Base-by-base conservation (phyloP, 2,113 vertebrate genomes). In the Oreocharis arfaki region DNA sequence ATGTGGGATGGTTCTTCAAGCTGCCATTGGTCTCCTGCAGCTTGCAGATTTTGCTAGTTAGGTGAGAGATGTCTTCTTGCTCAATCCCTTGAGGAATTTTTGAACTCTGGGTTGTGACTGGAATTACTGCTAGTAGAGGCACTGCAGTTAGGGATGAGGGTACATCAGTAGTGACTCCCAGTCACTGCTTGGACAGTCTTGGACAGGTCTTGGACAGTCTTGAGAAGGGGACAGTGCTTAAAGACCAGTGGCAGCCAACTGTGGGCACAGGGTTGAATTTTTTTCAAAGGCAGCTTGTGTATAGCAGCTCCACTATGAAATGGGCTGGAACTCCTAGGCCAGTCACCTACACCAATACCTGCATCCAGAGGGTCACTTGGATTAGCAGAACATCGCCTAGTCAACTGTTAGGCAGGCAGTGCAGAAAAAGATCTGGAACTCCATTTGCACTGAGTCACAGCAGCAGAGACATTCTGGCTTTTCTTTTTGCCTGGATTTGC, bases 401-500 rank as follows among this genome's bases (percentile, higher is more conserved):
- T 13, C 53, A 60, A 35, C 18, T 86, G 13, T 77, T 37, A 69
- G n/a, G 11, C 37, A 73, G 22, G 13, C 56, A 73, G 32, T 64
- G 18, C 15, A 49, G 15, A 41, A 76, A 88, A 85, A 69, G 61
- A 41, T 4, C 63, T 52, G 53, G 30, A 64, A 7, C 15, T 69
- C 53, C 30, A 23, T 61, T 60, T 92, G 6, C 47, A 47, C 16
- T 22, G 23, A 50, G 33, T 69, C 4, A 2, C 4, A 56, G 15
- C 24, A 73, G 55, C 5, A 61, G 10, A 90, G 12, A n/a, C 27
- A n/a, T 9, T 7, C 8, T 57, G 55, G 28, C 15, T 77, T 78
- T 84, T 78, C 44, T 65, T 84, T 39, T 83, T 92, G 57, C 19
- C 49, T 69, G 41, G 21, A 60, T 92, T 92, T 93, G 13, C 35